Evolutionary conservation across 2,888 invertebrate genomes (phyloP).

Genomic region (Parasteatoda lunata): DNA sequence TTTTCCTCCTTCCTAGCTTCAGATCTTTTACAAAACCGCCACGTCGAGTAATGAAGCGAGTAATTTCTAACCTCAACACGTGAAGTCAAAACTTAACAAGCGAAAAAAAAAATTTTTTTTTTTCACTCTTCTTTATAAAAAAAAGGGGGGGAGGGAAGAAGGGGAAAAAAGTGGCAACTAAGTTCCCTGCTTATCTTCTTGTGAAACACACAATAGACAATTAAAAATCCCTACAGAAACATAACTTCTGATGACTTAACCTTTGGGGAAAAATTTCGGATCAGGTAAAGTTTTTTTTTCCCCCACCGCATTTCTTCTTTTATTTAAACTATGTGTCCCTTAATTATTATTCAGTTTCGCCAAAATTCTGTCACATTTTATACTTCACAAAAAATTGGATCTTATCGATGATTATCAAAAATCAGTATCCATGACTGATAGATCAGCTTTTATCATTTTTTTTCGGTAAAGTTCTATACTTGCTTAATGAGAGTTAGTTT

Average conservation of each 20-base stretch:
- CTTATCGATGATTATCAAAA: too few relatives aligned
- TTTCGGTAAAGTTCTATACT: too few relatives aligned
- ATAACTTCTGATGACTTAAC: constrained; percentile 66
- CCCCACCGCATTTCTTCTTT: constrained; percentile 11
- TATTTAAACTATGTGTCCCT: constrained; percentile 48
- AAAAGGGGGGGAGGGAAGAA: neutral
- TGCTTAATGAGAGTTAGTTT: too few relatives aligned
- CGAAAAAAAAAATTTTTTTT: neutral
- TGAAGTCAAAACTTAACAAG: constrained; percentile 55
- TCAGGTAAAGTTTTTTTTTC: neutral
- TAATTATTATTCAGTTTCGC: constrained; percentile 44
- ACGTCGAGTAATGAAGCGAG: constrained; percentile 63
- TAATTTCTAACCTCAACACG: constrained; percentile 66
- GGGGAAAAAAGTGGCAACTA: constrained; percentile 47
- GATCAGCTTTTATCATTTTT: too few relatives aligned
- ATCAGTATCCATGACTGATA: too few relatives aligned
- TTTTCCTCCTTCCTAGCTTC: constrained; percentile 28
- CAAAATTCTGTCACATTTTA: neutral
- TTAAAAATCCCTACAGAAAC: constrained; percentile 57
- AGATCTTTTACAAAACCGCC: constrained; percentile 44
- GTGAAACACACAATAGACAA: constrained; percentile 59
- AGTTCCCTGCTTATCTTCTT: constrained; percentile 58
- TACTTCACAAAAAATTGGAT: too few relatives aligned
- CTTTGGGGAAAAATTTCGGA: constrained; percentile 58
- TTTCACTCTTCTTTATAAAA: too few relatives aligned